Evolutionary conservation across 2,888 invertebrate genomes (phyloP).

Genomic region (Theristus sp.): DNA sequence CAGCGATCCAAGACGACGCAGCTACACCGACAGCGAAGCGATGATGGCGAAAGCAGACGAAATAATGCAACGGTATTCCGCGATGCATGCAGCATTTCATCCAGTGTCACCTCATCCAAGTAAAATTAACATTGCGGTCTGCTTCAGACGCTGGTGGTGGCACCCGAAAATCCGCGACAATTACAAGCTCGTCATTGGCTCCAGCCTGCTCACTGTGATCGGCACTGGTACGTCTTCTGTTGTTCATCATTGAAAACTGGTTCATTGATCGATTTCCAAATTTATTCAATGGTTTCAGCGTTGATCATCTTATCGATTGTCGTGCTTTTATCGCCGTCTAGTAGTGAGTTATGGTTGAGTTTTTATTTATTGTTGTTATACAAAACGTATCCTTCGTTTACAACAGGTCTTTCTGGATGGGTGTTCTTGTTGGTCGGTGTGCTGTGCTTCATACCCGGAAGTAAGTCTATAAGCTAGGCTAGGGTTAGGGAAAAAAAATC

Average conservation of each 20-base stretch:
- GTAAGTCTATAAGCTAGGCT: no score
- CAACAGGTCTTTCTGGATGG: constrained; percentile 13
- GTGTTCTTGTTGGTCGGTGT: constrained; percentile 15
- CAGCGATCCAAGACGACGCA: neutral
- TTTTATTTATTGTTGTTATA: neutral
- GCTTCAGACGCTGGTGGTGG: constrained; percentile 16
- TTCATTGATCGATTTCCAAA: no score
- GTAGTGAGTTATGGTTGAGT: neutral
- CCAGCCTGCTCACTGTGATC: constrained; percentile 16
- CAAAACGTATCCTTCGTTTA: neutral
- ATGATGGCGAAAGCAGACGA: neutral
- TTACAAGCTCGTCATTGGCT: constrained; percentile 19
- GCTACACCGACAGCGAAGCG: neutral
- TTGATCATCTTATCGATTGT: neutral
- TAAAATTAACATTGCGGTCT: no score
- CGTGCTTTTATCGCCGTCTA: neutral
- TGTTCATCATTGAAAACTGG: neutral
- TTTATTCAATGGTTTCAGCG: neutral
- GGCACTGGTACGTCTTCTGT: constrained; percentile 10
- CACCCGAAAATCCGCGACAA: constrained; percentile 18
- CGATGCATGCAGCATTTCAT: neutral
- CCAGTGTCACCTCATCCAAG: neutral
- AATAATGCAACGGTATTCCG: neutral
- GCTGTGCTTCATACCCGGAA: constrained; percentile 8
- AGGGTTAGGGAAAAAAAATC: no score